A percentile compares a stretch with the other conserved stretches of the same genome.
Conservation (phyloP, 1,140 invertebrate genomes). For the Helicoverpa zea region DNA sequence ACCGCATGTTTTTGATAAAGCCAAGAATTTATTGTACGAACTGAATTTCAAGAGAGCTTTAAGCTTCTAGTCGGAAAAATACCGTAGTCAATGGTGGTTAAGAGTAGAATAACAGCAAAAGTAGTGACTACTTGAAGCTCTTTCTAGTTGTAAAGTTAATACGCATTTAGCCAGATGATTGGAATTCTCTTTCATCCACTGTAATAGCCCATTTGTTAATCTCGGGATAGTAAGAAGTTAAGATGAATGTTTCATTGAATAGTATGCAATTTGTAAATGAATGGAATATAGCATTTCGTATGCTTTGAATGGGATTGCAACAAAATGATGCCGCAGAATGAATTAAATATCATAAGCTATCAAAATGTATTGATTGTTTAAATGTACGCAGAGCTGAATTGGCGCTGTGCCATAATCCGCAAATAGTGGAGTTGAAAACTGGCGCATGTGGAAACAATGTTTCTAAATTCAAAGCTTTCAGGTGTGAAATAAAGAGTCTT, state of each 20-base stretch:
- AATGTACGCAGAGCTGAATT: constrained; percentile 48
- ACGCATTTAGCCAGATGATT: background rate
- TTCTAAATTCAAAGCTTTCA: constrained; percentile 20
- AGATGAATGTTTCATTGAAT: background rate
- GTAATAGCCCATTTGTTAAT: too few species aligned
- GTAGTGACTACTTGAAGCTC: too few species aligned
- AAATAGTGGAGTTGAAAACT: constrained; percentile 47
- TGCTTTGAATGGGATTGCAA: background rate
- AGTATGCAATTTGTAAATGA: background rate
- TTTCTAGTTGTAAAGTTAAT: too few species aligned
- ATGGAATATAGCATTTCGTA: background rate
- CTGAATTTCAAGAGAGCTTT: too few species aligned
- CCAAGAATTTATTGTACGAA: too few species aligned
- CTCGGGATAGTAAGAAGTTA: too few species aligned
- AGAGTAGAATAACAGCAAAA: too few species aligned
- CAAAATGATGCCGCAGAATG: background rate
- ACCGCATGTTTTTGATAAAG: too few species aligned
- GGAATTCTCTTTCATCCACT: too few species aligned
- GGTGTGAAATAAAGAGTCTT: constrained; percentile 25
- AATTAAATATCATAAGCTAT: constrained; percentile 24
- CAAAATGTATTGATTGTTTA: constrained; percentile 38
- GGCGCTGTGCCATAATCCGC: constrained; percentile 47
- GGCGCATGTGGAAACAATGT: constrained; percentile 43
- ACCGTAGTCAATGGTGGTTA: too few species aligned
- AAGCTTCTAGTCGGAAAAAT: too few species aligned